phyloP scores from a whole-genome alignment of 2,888 invertebrate genomes.

The Yponomeuta plumbellus region DNA sequence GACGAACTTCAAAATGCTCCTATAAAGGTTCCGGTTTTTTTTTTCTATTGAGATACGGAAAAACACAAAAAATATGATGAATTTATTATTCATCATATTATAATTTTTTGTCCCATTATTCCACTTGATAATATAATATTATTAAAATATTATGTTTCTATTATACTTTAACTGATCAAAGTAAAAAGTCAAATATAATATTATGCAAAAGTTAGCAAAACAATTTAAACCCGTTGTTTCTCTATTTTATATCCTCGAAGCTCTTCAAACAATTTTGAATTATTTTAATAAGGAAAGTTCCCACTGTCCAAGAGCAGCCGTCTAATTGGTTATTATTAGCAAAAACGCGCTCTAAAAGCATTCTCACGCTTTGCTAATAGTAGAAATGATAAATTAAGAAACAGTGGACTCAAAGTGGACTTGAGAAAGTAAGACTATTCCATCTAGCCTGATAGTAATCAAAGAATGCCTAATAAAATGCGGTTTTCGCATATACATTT shows the following conservation, averaged over 20 bases:
- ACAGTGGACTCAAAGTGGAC: slow-evolving; percentile 17
- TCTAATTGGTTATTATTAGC: slow-evolving; percentile 63
- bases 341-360: slow-evolving; percentile 43
- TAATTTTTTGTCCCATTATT: too few species aligned
- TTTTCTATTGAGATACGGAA: too few species aligned
- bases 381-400: slow-evolving; percentile 32
- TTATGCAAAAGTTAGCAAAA: neutral
- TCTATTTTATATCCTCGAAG: slow-evolving; percentile 8
- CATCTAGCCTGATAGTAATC: slow-evolving; percentile 13
- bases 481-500: slow-evolving; percentile 12
- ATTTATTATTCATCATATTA: too few species aligned
- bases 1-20: too few species aligned
- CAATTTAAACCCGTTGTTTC: neutral
- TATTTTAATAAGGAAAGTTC: slow-evolving; percentile 54
- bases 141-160: too few species aligned
- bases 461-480: slow-evolving; percentile 13
- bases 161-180: too few species aligned
- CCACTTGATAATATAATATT: too few species aligned
- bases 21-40: too few species aligned
- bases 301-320: slow-evolving; percentile 62
- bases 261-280: slow-evolving; percentile 28
- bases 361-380: slow-evolving; percentile 56
- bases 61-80: too few species aligned
- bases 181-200: too few species aligned
- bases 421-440: slow-evolving; percentile 14